Evolutionary conservation across 2,113 vertebrate genomes (phyloP).

Genomic region (Empidonax alnorum): DNA sequence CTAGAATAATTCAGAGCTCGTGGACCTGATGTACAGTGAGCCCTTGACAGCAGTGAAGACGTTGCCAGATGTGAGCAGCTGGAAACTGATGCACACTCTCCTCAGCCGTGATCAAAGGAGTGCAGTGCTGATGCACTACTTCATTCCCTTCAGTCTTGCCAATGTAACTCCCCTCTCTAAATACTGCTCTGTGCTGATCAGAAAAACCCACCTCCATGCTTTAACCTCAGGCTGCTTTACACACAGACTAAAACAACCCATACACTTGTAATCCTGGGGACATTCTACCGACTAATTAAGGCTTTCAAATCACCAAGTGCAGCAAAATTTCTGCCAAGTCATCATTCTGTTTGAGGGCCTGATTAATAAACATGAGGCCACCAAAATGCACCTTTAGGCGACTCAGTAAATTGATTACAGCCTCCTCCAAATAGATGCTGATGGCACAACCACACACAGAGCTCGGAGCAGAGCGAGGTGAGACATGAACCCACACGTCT

Average conservation of each 20-base stretch:
- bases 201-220: background rate
- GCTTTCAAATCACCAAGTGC: background rate
- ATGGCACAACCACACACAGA: background rate
- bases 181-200: background rate
- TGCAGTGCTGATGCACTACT: background rate
- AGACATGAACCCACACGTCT: background rate
- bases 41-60: background rate
- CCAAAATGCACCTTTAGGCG: conserved; percentile 26
- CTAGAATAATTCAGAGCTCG: conserved; percentile 58
- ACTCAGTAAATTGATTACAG: background rate
- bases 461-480: background rate
- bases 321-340: conserved; percentile 28
- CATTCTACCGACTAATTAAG: background rate
- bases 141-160: background rate
- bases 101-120: conserved; percentile 2
- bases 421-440: background rate
- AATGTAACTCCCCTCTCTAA: background rate
- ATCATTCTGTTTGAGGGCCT: conserved; percentile 7
- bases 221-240: conserved; percentile 4
- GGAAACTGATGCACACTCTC: background rate
- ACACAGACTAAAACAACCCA: background rate
- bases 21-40: conserved; percentile 10
- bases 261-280: background rate
- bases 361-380: conserved; percentile 41
- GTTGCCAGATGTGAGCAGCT: conserved; percentile 29